These are phyloP conservation scores for Sternarchorhynchus goeldii DNA, from an alignment of 2,797 vertebrate genomes.

Conservation along the genomic window DNA sequence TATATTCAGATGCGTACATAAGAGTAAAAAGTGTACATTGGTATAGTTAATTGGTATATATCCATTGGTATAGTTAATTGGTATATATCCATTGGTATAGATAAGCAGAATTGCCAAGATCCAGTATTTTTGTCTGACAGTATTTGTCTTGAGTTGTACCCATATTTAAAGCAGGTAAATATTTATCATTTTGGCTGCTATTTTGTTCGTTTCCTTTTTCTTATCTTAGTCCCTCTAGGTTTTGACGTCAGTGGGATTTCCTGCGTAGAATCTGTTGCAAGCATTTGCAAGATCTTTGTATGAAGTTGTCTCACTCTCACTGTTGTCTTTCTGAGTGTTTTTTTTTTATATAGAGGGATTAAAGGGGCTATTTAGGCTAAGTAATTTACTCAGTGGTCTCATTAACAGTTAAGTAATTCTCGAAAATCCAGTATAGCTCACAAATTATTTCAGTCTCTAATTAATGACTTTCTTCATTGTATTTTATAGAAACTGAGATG, in stretches of 20 bases:
- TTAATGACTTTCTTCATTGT: too few relatives aligned
- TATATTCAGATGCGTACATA: too few relatives aligned
- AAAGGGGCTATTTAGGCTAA: neutral
- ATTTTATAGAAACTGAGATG: neutral
- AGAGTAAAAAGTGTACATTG: too few relatives aligned
- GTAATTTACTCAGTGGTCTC: slow-evolving; percentile 9
- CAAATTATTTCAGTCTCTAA: too few relatives aligned
- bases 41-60: too few relatives aligned
- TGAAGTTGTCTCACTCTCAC: slow-evolving; percentile 15
- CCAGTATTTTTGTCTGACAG: too few relatives aligned
- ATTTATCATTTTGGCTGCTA: neutral
- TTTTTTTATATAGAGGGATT: neutral
- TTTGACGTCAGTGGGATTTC: slow-evolving; percentile 55
- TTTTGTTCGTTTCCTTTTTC: neutral
- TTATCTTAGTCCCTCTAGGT: slow-evolving; percentile 30
- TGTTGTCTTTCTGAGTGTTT: neutral
- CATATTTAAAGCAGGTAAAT: neutral
- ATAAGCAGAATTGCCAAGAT: too few relatives aligned
- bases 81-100: too few relatives aligned
- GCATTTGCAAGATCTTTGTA: slow-evolving; percentile 8
- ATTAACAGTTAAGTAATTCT: neutral
- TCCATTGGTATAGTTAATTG: too few relatives aligned
- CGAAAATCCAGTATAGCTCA: neutral
- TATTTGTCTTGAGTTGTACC: neutral
- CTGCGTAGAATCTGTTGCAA: slow-evolving; percentile 41